Conservation (phyloP, 2,888 invertebrate genomes). For the Sinotaia quadrata region DNA sequence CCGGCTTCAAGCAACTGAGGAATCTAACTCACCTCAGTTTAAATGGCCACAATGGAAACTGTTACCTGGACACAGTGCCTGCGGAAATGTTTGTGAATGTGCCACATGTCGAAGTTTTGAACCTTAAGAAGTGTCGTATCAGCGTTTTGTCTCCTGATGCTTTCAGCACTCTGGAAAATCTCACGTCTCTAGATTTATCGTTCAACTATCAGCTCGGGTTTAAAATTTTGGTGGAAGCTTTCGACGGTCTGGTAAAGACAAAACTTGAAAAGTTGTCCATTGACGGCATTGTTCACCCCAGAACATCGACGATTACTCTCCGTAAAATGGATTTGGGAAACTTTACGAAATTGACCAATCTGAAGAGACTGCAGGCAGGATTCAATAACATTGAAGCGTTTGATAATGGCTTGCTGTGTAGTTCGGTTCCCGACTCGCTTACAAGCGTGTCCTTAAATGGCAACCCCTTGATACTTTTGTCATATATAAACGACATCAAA, state of each 20-base stretch:
- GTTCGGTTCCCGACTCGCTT: conserved; percentile 26
- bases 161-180: too few species aligned
- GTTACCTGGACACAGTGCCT: neutral
- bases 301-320: neutral
- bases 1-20: neutral
- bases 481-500: conserved; percentile 29
- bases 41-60: neutral
- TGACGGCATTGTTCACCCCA: neutral
- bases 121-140: neutral
- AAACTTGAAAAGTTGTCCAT: too few species aligned
- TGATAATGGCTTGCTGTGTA: conserved; percentile 4
- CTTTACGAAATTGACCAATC: neutral
- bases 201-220: too few species aligned
- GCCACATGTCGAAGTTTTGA: neutral
- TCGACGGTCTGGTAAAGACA: too few species aligned
- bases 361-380: neutral
- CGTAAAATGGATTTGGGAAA: neutral
- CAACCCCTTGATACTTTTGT: conserved; percentile 28
- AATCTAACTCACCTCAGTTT: neutral
- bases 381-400: neutral
- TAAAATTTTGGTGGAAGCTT: too few species aligned
- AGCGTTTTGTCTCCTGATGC: too few species aligned
- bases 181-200: too few species aligned
- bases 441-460: conserved; percentile 11
- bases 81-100: neutral